Percentiles rank a stretch among this genome's conserved stretches.
Conservation (phyloP, 2,888 invertebrate species). For the Eurytoma californica region DNA sequence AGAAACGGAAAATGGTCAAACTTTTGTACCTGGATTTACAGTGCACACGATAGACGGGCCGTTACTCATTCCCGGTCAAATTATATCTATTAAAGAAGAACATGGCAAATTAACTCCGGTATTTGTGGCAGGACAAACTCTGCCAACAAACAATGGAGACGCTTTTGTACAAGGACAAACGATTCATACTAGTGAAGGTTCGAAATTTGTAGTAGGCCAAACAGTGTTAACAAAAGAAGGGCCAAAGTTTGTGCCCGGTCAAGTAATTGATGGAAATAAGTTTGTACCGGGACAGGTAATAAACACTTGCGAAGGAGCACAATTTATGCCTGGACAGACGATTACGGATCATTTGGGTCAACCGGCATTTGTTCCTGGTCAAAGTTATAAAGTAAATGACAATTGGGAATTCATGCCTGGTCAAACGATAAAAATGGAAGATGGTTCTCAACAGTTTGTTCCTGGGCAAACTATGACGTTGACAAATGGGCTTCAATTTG, state of each 20-base stretch:
- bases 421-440: slow-evolving; percentile 79
- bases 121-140: slow-evolving; percentile 83
- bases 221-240: slow-evolving; percentile 80
- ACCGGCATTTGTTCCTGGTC: slow-evolving; percentile 80
- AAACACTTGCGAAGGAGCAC: slow-evolving; percentile 73
- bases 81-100: slow-evolving; percentile 75
- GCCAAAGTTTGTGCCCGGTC: slow-evolving; percentile 80
- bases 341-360: slow-evolving; percentile 79
- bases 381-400: slow-evolving; percentile 77
- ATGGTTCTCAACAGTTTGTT: slow-evolving; percentile 78
- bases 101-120: slow-evolving; percentile 77
- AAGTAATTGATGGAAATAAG: slow-evolving; percentile 75
- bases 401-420: slow-evolving; percentile 82
- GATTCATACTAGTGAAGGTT: slow-evolving; percentile 78
- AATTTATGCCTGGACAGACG: slow-evolving; percentile 81
- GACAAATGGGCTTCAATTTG: slow-evolving; percentile 80
- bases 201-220: slow-evolving; percentile 80
- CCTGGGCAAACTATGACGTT: slow-evolving; percentile 82
- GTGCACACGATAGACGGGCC: slow-evolving; percentile 83
- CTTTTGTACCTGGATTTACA: slow-evolving; percentile 85
- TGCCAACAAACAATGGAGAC: slow-evolving; percentile 77
- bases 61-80: slow-evolving; percentile 84
- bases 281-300: slow-evolving; percentile 73
- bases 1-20: slow-evolving; percentile 81
- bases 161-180: slow-evolving; percentile 82